phyloP scores from a whole-genome alignment of 2,113 vertebrate species.

The Zonotrichia leucophrys region DNA sequence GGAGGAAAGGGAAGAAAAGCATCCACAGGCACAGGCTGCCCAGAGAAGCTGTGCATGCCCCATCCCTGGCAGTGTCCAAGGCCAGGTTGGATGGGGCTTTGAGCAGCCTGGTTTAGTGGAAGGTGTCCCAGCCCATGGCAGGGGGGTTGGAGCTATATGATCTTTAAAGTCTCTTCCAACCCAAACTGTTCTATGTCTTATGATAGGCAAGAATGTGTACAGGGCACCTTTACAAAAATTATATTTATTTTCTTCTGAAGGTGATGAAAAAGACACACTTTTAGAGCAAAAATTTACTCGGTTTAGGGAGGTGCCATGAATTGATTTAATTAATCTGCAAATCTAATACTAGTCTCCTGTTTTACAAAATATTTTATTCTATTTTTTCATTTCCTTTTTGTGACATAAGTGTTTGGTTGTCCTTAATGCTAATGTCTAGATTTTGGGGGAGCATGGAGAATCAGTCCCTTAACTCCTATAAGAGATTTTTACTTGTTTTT shows the following conservation, averaged over 20 bases:
- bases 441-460: background rate
- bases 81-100: background rate
- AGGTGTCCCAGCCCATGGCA: background rate
- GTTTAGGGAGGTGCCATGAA: background rate
- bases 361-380: background rate
- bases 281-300: background rate
- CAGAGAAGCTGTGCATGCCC: background rate
- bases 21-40: background rate
- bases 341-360: background rate
- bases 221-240: background rate
- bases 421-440: background rate
- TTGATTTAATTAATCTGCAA: background rate
- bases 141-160: fast-evolving
- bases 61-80: background rate
- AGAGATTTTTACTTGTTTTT: background rate
- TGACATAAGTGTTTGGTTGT: background rate
- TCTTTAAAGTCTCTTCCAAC: background rate
- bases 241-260: background rate
- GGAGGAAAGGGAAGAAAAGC: background rate
- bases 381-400: background rate
- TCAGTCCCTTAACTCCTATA: background rate
- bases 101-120: background rate
- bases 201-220: background rate
- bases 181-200: background rate
- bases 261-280: background rate